Evolutionary conservation across 2,797 vertebrate species (phyloP).

Genomic region (Heterohyrax brucei): DNA sequence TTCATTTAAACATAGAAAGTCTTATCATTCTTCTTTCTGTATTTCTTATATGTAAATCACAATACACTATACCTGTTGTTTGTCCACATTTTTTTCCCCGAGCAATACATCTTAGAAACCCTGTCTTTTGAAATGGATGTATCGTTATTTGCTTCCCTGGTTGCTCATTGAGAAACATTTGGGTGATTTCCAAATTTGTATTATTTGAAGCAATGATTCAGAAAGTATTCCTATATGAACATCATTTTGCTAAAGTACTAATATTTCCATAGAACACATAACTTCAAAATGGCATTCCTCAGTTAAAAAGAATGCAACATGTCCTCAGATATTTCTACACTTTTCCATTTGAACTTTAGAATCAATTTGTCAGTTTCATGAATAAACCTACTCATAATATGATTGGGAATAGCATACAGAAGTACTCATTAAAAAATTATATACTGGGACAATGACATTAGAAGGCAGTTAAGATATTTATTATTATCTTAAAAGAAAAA

Average conservation of each 20-base stretch:
- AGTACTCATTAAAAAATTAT: not conserved
- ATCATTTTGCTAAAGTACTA: not conserved
- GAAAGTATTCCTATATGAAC: not conserved
- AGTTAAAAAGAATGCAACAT: not conserved
- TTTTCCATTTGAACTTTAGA: slow-evolving; percentile 53
- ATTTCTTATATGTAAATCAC: slow-evolving; percentile 23
- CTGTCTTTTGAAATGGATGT: not conserved
- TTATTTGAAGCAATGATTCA: not conserved
- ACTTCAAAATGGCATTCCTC: slow-evolving; percentile 18
- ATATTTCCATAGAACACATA: not conserved
- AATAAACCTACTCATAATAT: not conserved
- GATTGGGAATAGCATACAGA: not conserved
- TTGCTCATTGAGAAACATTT: not conserved
- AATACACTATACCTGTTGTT: not conserved
- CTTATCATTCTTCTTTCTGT: not conserved
- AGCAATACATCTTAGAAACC: not conserved
- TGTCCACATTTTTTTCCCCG: not conserved
- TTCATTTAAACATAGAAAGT: not conserved
- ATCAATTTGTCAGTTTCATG: slow-evolving; percentile 1
- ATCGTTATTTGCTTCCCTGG: not conserved
- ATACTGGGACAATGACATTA: not conserved
- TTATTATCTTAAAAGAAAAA: not conserved
- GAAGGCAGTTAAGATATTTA: slow-evolving; percentile 9
- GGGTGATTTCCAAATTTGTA: not conserved
- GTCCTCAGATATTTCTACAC: not conserved